Base-by-base conservation (phyloP, 2,797 vertebrate species). In the Mustela erminea region DNA sequence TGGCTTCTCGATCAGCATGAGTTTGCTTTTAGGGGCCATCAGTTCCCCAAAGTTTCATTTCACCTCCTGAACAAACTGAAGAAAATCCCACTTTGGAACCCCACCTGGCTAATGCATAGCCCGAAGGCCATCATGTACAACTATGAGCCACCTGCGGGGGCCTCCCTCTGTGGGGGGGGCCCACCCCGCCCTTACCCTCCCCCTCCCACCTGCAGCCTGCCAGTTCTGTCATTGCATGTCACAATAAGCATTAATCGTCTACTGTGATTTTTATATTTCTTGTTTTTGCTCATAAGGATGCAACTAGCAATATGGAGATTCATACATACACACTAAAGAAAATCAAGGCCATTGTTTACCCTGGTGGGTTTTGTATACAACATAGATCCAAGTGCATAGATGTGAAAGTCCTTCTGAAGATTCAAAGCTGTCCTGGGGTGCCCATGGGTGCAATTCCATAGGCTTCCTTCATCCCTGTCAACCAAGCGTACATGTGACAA, bases 121-220 rank as follows among this genome's bases (percentile, higher is more conserved):
- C 13, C 1, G 1, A 32, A 23, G 7, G 25, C 60, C 46, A 2
- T 2, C 23, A 29, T 0, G 5, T 11, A 11, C 8, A 7, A 0
- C 21, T 32, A 2, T 58, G 43, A n/a, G 15, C 52, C 27, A 23
- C 60, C 75, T 54, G 15, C n/a, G 7, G 4, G 54, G 64, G 4
- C 20, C 17, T 14, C 43, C 66, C 38, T 25, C 49, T 5, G 18
- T 13, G 5, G 20, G 4, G 27, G 27, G 52, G 27, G 4, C 13
- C 20, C 3, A 0, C 29, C 1, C 23, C 3, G 4, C 12, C 1
- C 23, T 18, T 58, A 32, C 27, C 5, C 32, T 49, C 7, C 2
- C 38, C 7, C 2, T 72, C 17, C 41, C 20, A 43, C 18, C 64
- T 14, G 14, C n/a, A 38, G 62, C 72, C 27, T n/a, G 7, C 62